Conservation (phyloP, 2,888 invertebrate genomes). For the Dendrolimus houi region DNA sequence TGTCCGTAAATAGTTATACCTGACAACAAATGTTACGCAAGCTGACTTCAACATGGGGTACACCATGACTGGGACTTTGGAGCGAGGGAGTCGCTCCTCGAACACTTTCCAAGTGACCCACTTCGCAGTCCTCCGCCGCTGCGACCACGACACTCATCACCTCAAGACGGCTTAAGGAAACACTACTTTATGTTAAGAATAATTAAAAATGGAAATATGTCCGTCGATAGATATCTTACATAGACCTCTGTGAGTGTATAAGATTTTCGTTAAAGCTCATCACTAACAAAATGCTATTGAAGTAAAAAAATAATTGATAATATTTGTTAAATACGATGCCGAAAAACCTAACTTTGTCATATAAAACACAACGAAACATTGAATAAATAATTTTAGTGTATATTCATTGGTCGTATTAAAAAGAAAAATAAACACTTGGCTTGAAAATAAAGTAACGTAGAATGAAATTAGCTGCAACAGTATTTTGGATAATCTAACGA, state of each 20-base stretch:
- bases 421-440: no score
- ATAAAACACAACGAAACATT: no score
- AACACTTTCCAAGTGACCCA: slow-evolving; percentile 90
- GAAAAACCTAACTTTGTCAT: no score
- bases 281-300: no score
- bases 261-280: no score
- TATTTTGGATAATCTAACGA: not conserved
- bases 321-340: no score
- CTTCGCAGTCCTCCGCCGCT: slow-evolving; percentile 89
- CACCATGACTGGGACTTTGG: slow-evolving; percentile 90
- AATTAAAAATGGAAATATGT: not conserved
- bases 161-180: slow-evolving; percentile 47
- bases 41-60: slow-evolving; percentile 94
- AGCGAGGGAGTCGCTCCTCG: slow-evolving; percentile 85
- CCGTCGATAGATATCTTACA: not conserved
- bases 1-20: slow-evolving; percentile 74
- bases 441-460: not conserved
- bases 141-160: slow-evolving; percentile 80
- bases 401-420: no score
- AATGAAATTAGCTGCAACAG: not conserved
- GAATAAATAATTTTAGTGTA: no score
- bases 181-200: not conserved
- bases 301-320: no score
- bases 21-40: slow-evolving; percentile 89
- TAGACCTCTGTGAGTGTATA: no score